phyloP scores from a whole-genome alignment of 2,113 vertebrate species.

The Struthidea cinerea region DNA sequence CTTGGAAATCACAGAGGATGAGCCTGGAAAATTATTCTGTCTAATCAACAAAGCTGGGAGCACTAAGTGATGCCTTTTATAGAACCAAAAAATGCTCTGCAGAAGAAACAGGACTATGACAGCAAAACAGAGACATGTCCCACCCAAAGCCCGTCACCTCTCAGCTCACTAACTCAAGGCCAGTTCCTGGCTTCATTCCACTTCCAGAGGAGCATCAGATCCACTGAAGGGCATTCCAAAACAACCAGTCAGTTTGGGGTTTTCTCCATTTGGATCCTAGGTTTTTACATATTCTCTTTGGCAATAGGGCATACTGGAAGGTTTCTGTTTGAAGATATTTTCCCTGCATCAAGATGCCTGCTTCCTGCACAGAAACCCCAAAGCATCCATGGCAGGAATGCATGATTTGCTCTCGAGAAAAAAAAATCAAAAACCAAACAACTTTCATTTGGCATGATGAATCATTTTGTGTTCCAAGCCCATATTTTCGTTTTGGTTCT shows the following conservation, averaged over 20 bases:
- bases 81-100: not conserved
- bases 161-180: not conserved
- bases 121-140: not conserved
- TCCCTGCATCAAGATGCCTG: not conserved
- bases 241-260: not conserved
- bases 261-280: not conserved
- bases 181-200: not conserved
- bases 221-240: not conserved
- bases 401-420: not conserved
- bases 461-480: not conserved
- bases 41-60: not conserved
- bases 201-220: not conserved
- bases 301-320: not conserved
- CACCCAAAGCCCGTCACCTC: not conserved
- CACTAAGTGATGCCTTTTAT: not conserved
- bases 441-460: not conserved
- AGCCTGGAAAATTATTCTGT: not conserved
- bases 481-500: constrained; percentile 22
- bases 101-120: not conserved
- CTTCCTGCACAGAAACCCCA: not conserved
- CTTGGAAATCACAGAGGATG: not conserved
- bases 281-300: not conserved
- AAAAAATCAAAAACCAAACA: not conserved
- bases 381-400: not conserved
- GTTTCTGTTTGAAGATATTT: not conserved